Base-by-base conservation (phyloP, 2,888 invertebrate species). In the Machimus rusticus region DNA sequence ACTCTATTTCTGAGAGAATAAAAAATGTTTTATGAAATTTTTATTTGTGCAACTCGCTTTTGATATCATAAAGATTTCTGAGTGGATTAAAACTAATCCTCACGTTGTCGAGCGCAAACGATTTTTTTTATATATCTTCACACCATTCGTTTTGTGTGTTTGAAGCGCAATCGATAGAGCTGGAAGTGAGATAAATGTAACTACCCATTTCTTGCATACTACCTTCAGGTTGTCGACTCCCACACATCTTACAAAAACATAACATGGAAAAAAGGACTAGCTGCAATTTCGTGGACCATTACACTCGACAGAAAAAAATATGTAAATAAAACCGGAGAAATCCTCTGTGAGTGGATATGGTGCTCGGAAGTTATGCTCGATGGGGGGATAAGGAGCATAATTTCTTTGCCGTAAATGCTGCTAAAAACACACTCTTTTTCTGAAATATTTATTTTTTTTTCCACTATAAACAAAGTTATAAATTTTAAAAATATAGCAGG, bases 381-480 rank as follows among this genome's bases (percentile, higher is more conserved):
- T 66, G 66, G 66, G 66, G 66, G 66, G 66, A 66, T 66, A 66
- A 66, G 28, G 28, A 66, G 19, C 66, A 66, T 66, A 66, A 66
- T 66, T 66, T 66, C 66, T 66, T 66, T 66, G 66, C 66, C 28
- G 66, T 66, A 66, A 66, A 66, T 23, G 66, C 66, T 66, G 28
- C 66, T 28, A 66, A 66, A 66, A 66, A 66, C 23, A 66, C 66
- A 23, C 66, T 66, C 5, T 12, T 55, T 66, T 66, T 19, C 23
- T 66, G 66, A 23, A 66, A 66, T 66, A 66, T 66, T 66, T 66
- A 66, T 66, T 66, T 28, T 66, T n/a, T 31, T 14, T 66, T 9
- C 66, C 28, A 66, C 66, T 78, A 78, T 78, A 78, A 78, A 78
- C 78, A 78, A 43, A 78, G 78, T 78, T 43, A 37, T 78, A 78